These are phyloP conservation scores for Dinoponera quadriceps DNA, from an alignment of 1,140 invertebrate genomes.

Conservation along the genomic window DNA sequence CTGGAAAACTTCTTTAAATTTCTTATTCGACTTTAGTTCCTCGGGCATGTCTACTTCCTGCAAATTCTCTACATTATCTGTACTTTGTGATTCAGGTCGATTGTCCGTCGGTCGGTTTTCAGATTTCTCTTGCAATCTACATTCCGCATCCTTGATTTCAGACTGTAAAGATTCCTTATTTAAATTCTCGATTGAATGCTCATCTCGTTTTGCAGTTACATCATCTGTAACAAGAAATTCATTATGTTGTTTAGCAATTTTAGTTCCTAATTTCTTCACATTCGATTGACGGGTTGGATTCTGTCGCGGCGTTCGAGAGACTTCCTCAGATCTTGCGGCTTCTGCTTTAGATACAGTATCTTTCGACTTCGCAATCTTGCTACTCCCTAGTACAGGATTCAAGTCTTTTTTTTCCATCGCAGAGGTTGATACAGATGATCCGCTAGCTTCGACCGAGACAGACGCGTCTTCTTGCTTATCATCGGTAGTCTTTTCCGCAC, in stretches of 20 bases:
- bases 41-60: slow-evolving; percentile 79
- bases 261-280: slow-evolving; percentile 74
- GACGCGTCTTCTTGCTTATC: not conserved
- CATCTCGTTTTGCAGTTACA: slow-evolving; percentile 55
- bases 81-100: not conserved
- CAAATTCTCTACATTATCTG: slow-evolving; percentile 64
- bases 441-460: not conserved
- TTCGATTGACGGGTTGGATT: slow-evolving; percentile 50
- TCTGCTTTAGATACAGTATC: slow-evolving; percentile 2
- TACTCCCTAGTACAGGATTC: not conserved
- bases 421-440: not conserved
- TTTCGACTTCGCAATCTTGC: not conserved
- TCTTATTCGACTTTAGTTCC: slow-evolving; percentile 82
- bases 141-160: slow-evolving; percentile 48
- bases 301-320: not conserved
- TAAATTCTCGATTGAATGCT: slow-evolving; percentile 1
- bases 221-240: slow-evolving; percentile 62
- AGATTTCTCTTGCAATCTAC: slow-evolving; percentile 10
- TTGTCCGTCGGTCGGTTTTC: slow-evolving; percentile 5
- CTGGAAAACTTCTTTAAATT: slow-evolving; percentile 83
- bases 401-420: not conserved
- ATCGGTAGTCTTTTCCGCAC: not conserved
- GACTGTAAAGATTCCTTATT: slow-evolving; percentile 32
- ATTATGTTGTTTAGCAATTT: slow-evolving; percentile 37
- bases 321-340: not conserved